Evolutionary conservation across 2,888 invertebrate species (phyloP), one percentile per base, ranked within the genome.

Genomic region (Tachina grossa): DNA sequence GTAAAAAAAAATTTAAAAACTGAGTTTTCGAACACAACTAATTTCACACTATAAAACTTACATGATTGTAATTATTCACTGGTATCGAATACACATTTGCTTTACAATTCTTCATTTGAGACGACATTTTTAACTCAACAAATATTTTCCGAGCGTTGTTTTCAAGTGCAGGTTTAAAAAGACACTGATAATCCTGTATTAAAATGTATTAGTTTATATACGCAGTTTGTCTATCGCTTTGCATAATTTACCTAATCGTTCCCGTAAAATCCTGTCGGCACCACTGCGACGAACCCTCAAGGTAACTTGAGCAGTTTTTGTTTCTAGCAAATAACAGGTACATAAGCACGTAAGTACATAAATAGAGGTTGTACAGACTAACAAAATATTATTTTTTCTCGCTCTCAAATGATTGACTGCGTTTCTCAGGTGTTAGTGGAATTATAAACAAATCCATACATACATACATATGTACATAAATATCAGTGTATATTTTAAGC

Each of bases 191-290:
- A n/a, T 45, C 11, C 76, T 14, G 22, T 13, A 11, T 10, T 6
- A 1, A 72, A 43, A 13, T 19, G n/a, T 10, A 2, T 10, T 6
- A 2, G 22, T 45, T 82, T 77, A 76, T 74, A 80, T 77, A 78
- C 57, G 65, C 66, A 71, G 49, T 68, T 61, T 10, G 19, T 22
- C 41, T n/a, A 9, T 11, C 3, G 14, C n/a, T 68, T 68, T 55
- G 85, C 43, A 69, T 87, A 89, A 89, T 90, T 89, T 90, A 89
- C 88, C 89, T 89, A 90, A 87, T 47, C 45, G 84, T 85, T 89
- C 88, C 88, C 88, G 87, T 49, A 89, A 90, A 90, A 90, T 89
- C 88, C 89, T 87, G 89, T 89, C 84, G 81, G 63, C 84, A 81
- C 72, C 81, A 45, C 11, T 41, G 63, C n/a, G 71, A 41, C 81